Conservation (phyloP, 2,888 invertebrate species). For the Fragum whitleyi region DNA sequence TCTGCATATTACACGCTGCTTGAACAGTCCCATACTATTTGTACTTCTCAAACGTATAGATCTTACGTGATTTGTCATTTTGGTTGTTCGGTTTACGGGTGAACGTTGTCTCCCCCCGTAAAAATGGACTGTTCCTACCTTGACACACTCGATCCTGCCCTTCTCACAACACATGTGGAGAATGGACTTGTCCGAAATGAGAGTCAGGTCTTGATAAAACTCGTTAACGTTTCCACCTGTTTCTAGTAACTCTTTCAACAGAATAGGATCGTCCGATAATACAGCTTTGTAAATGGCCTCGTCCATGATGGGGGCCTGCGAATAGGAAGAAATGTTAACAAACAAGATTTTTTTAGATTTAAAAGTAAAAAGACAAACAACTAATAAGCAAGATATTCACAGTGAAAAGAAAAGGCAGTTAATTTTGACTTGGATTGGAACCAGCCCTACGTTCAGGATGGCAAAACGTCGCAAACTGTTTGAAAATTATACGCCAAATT, state of each 20-base stretch:
- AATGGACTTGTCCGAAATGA: conserved; percentile 77
- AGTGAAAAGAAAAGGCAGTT: background rate
- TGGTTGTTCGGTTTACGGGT: too few relatives aligned
- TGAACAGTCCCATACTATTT: too few relatives aligned
- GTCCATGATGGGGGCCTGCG: conserved; percentile 28
- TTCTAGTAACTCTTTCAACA: conserved; percentile 35
- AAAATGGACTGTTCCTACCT: conserved; percentile 31
- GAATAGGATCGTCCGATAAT: conserved; percentile 40
- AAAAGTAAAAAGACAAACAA: background rate
- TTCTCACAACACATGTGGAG: conserved; percentile 81
- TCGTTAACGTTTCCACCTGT: conserved; percentile 74
- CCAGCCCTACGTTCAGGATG: too few relatives aligned
- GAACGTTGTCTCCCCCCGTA: too few relatives aligned
- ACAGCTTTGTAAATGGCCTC: conserved; percentile 57
- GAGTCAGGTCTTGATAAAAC: conserved; percentile 74
- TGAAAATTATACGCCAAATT: too few relatives aligned
- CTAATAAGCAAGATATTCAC: background rate
- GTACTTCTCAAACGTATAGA: too few relatives aligned
- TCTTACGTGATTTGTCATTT: too few relatives aligned
- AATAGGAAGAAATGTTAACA: background rate
- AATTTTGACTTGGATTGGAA: too few relatives aligned
- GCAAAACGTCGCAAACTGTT: too few relatives aligned
- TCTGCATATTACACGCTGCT: too few relatives aligned
- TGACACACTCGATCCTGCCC: conserved; percentile 75
- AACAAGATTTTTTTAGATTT: too few relatives aligned